These are phyloP conservation scores for Anoplopoma fimbria DNA, from an alignment of 2,113 vertebrate species.

Conservation along the genomic window DNA sequence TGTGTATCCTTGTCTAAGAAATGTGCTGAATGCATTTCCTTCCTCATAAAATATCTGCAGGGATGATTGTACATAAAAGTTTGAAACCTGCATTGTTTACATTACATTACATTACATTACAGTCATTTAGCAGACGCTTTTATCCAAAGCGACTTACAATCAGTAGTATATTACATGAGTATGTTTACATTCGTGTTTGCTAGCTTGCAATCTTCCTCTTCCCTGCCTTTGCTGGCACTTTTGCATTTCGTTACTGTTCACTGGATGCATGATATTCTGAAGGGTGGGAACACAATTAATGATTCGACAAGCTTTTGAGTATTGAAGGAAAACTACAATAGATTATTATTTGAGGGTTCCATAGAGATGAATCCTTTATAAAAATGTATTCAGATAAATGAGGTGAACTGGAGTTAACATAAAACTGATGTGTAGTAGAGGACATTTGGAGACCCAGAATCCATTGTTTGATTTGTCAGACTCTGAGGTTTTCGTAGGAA, in stretches of 20 bases:
- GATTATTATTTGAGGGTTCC: background rate
- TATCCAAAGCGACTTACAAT: too few relatives aligned
- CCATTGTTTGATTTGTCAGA: background rate
- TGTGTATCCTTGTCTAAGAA: background rate
- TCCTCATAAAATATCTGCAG: background rate
- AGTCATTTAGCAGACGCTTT: too few relatives aligned
- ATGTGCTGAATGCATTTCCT: background rate
- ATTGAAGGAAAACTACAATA: background rate
- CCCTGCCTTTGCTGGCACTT: background rate
- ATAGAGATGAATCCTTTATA: background rate
- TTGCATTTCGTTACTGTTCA: background rate
- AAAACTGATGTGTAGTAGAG: background rate
- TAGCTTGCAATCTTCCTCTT: background rate
- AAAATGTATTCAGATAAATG: background rate
- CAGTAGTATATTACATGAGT: too few relatives aligned
- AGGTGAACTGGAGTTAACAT: background rate
- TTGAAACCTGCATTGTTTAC: background rate
- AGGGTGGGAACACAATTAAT: background rate
- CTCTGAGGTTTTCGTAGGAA: background rate
- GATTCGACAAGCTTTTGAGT: background rate
- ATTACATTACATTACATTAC: too few relatives aligned
- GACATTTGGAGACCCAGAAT: too few relatives aligned
- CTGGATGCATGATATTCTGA: background rate
- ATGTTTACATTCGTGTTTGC: background rate
- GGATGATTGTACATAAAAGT: background rate